Conservation (phyloP, 2,113 vertebrate species). For the Delphinapterus leucas region DNA sequence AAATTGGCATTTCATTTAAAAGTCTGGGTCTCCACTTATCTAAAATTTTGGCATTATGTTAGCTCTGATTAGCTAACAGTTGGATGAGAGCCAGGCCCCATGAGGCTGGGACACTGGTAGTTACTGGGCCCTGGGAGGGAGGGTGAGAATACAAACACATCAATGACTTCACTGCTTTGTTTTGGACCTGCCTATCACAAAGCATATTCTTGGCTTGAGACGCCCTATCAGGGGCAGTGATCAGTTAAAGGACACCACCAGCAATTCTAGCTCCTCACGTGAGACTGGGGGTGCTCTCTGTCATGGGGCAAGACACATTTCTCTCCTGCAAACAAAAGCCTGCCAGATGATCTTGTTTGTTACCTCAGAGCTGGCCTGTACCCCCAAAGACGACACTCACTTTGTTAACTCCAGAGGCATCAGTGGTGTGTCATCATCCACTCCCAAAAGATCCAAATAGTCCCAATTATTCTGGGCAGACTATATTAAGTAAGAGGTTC, state of each 20-base stretch:
- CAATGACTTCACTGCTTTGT: not conserved
- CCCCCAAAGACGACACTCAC: not conserved
- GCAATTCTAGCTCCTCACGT: not conserved
- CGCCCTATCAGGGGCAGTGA: accelerated
- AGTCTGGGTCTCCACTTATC: not conserved
- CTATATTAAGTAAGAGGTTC: not conserved
- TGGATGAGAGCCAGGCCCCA: not conserved
- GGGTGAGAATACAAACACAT: not conserved
- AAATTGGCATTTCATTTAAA: not conserved
- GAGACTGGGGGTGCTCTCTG: not conserved
- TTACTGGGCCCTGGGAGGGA: not conserved
- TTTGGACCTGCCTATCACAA: not conserved
- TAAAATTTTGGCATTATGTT: not conserved
- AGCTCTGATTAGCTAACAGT: not conserved
- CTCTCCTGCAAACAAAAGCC: not conserved
- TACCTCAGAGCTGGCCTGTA: not conserved
- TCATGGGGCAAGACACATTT: not conserved
- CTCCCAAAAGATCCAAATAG: not conserved
- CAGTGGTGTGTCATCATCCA: not conserved
- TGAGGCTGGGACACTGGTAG: not conserved
- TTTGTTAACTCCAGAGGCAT: not conserved
- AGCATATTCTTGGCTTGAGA: not conserved
- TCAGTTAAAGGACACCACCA: not conserved
- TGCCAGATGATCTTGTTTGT: not conserved
- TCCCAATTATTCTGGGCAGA: not conserved